phyloP scores from a whole-genome alignment of 2,113 vertebrate species.

The Puntigrus tetrazona region DNA sequence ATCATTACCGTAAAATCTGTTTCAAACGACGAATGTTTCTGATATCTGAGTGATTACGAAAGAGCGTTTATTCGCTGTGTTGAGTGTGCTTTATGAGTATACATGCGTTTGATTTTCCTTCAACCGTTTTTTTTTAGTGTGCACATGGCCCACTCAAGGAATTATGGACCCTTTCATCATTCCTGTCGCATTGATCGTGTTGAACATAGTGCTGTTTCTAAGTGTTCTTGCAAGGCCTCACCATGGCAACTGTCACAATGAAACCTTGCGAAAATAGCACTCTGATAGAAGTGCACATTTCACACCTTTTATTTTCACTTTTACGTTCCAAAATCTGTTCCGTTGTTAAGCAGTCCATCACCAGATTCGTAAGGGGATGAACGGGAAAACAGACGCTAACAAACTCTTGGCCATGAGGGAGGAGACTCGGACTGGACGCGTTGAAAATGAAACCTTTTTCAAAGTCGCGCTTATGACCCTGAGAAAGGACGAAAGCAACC shows the following conservation, averaged over 20 bases:
- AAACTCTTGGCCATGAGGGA: not conserved
- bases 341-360: not conserved
- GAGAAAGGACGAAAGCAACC: not conserved
- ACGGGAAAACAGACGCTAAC: not conserved
- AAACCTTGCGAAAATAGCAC: not conserved
- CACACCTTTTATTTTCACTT: not conserved
- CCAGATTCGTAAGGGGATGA: not conserved
- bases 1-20: not conserved
- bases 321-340: not conserved
- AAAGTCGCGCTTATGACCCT: not conserved
- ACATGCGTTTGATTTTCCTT: constrained; percentile 1
- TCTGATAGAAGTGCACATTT: not conserved
- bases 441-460: not conserved
- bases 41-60: not conserved
- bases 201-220: not conserved
- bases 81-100: not conserved
- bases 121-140: not conserved
- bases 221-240: not conserved
- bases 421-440: not conserved
- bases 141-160: not conserved
- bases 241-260: constrained; percentile 21
- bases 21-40: not conserved
- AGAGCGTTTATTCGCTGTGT: not conserved
- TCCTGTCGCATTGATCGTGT: not conserved
- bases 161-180: not conserved